Percentiles rank a stretch among this genome's conserved stretches.
phyloP scores from a whole-genome alignment of 2,888 invertebrate species.

The Cephus pygmeus region DNA sequence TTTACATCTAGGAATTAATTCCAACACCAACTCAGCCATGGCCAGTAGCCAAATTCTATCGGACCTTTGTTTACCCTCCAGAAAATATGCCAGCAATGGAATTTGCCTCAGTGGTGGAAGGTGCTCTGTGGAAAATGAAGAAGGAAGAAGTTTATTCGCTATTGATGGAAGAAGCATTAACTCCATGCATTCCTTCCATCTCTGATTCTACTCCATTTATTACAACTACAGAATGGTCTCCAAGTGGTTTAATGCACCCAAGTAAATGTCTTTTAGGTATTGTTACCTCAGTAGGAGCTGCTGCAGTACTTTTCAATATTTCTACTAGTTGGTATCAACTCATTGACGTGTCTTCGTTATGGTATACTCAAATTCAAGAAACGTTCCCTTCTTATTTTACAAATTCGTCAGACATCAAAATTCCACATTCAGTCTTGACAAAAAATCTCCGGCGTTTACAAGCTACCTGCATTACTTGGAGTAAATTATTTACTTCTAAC shows the following conservation, averaged over 20 bases:
- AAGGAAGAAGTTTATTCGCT: slow-evolving; percentile 49
- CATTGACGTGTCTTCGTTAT: neutral
- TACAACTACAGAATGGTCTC: slow-evolving; percentile 53
- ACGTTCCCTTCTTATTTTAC: neutral
- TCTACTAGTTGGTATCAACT: slow-evolving; percentile 34
- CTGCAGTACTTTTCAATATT: slow-evolving; percentile 48
- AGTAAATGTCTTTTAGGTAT: slow-evolving; percentile 51
- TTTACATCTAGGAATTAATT: slow-evolving; percentile 47
- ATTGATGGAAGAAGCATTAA: slow-evolving; percentile 48
- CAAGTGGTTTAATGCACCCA: slow-evolving; percentile 45
- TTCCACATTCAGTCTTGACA: slow-evolving; percentile 19
- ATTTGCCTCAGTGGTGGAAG: slow-evolving; percentile 33
- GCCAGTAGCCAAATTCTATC: slow-evolving; percentile 45
- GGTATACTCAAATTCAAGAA: slow-evolving; percentile 16
- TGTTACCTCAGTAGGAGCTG: slow-evolving; percentile 51
- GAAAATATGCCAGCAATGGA: slow-evolving; percentile 42
- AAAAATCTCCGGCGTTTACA: slow-evolving; percentile 40
- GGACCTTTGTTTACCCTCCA: slow-evolving; percentile 55
- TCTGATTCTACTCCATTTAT: slow-evolving; percentile 41
- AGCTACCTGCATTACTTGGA: slow-evolving; percentile 54
- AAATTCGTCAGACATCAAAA: neutral
- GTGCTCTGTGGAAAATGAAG: slow-evolving; percentile 40
- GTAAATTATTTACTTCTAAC: slow-evolving; percentile 35
- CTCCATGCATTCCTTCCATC: slow-evolving; percentile 47
- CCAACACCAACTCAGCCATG: slow-evolving; percentile 50